Percentiles rank a stretch among this genome's conserved stretches.
These are phyloP conservation scores for Holacanthus passer DNA, from an alignment of 2,113 vertebrate species.

Conservation along the genomic window DNA sequence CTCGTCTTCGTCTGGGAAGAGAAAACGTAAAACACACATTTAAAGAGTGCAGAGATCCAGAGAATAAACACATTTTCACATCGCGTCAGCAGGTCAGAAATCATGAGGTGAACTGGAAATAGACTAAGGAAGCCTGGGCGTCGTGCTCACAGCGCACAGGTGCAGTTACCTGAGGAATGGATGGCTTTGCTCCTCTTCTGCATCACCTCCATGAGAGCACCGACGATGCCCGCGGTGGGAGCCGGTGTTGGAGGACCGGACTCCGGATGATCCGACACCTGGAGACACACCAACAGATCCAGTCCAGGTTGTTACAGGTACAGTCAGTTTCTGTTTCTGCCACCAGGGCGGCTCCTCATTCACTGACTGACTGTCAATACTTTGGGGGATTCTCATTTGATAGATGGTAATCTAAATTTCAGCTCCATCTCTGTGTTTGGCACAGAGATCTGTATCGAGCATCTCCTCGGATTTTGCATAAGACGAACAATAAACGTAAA, in stretches of 20 bases:
- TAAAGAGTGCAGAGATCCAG: background rate
- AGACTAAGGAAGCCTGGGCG: too few relatives aligned
- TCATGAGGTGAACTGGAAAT: background rate
- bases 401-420: too few relatives aligned
- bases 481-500: too few relatives aligned
- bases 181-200: constrained; percentile 99
- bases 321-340: too few relatives aligned
- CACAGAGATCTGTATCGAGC: too few relatives aligned
- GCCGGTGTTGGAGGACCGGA: constrained; percentile 88
- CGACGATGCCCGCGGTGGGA: constrained; percentile 93
- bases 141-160: background rate
- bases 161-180: constrained; percentile 93
- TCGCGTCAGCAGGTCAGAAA: background rate
- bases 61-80: background rate
- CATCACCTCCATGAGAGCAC: constrained; percentile 98
- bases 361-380: too few relatives aligned
- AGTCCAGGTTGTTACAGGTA: background rate
- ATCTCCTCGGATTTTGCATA: too few relatives aligned
- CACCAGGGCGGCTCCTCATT: too few relatives aligned
- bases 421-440: too few relatives aligned
- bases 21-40: background rate
- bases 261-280: constrained; percentile 93
- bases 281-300: background rate
- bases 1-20: constrained; percentile 92
- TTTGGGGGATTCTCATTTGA: too few relatives aligned